phyloP scores from a whole-genome alignment of 2,113 vertebrate genomes.

The Gopherus evgoodei region DNA sequence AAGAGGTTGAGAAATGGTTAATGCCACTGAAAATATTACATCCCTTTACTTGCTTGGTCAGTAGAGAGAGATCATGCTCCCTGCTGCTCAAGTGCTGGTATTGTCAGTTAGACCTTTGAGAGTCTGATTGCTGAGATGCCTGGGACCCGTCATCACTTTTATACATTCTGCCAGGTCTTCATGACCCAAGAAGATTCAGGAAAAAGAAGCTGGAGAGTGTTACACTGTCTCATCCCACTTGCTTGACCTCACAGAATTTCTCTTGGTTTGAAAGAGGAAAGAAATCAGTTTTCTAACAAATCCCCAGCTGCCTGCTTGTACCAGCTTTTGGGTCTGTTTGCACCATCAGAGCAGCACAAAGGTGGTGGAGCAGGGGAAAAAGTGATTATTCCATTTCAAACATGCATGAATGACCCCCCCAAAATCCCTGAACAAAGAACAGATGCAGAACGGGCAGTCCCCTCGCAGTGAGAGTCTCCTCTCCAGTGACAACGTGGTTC shows the following conservation, averaged over 20 bases:
- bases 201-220: background rate
- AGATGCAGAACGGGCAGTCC: accelerated
- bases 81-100: too few relatives aligned
- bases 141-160: accelerated
- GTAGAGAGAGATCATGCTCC: accelerated
- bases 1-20: background rate
- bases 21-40: background rate
- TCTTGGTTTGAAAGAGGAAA: background rate
- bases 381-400: background rate
- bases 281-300: background rate
- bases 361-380: too few relatives aligned
- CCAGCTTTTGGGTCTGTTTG: too few relatives aligned
- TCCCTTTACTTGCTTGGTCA: background rate
- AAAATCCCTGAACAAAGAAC: background rate
- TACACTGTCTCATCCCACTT: background rate
- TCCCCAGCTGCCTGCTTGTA: too few relatives aligned
- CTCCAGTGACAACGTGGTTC: background rate
- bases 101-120: background rate
- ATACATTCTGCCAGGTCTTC: accelerated
- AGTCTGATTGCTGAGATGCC: background rate
- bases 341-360: too few relatives aligned
- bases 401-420: background rate
- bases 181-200: background rate
- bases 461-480: background rate
- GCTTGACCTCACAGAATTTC: background rate